These are phyloP conservation scores for Antheraea yamamai DNA, from an alignment of 2,888 invertebrate genomes.

Conservation along the genomic window DNA sequence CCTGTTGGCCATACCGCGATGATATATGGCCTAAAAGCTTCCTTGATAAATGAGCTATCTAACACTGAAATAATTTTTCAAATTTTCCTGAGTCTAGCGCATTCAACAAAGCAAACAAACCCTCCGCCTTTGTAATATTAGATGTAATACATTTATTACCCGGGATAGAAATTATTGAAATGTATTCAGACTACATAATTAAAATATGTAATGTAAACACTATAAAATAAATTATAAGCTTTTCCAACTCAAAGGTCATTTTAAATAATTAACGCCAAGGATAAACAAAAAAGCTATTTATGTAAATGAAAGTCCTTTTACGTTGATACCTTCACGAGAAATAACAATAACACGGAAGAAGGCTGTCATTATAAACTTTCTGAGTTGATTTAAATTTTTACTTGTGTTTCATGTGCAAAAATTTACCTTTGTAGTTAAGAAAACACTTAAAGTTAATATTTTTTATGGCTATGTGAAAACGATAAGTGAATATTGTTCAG, in stretches of 20 bases:
- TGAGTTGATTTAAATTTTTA: constrained; percentile 23
- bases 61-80: too few relatives aligned
- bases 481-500: background rate
- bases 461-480: background rate
- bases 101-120: too few relatives aligned
- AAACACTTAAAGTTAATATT: background rate
- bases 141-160: background rate
- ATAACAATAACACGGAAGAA: constrained; percentile 29
- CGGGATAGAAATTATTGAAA: background rate
- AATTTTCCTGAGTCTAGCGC: too few relatives aligned
- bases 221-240: constrained; percentile 4
- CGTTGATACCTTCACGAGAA: constrained; percentile 26
- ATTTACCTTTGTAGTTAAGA: background rate
- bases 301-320: constrained; percentile 6
- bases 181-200: background rate
- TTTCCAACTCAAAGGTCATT: constrained; percentile 7
- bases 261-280: background rate
- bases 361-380: constrained; percentile 27
- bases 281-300: constrained; percentile 2
- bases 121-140: too few relatives aligned
- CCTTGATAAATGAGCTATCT: too few relatives aligned
- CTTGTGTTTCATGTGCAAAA: background rate
- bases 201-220: background rate
- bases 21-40: too few relatives aligned
- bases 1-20: too few relatives aligned